Conservation (phyloP, 2,888 invertebrate species). For the Phyllotreta striolata region DNA sequence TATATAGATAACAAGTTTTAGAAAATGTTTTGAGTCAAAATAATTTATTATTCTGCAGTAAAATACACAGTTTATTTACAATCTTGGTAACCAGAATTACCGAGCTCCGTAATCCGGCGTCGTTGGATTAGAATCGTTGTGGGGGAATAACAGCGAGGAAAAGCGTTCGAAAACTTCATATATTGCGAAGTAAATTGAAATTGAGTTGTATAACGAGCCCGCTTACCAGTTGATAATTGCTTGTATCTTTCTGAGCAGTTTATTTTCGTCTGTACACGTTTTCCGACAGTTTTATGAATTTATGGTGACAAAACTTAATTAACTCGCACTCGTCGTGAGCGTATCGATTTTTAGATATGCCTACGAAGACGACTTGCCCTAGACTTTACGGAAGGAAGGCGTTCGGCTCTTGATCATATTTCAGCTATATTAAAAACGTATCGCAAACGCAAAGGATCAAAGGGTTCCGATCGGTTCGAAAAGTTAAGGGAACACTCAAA, state of each 20-base stretch:
- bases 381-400: constrained; percentile 11
- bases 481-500: not conserved
- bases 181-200: constrained; percentile 12
- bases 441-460: constrained; percentile 10
- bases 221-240: constrained; percentile 29
- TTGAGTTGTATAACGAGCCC: constrained; percentile 19
- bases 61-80: too few species aligned
- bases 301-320: constrained; percentile 32
- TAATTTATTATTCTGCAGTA: too few species aligned
- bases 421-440: constrained; percentile 11
- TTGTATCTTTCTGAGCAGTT: constrained; percentile 34
- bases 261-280: constrained; percentile 31
- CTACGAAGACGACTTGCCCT: not conserved
- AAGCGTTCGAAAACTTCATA: not conserved
- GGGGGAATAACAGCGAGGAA: too few species aligned
- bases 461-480: constrained; percentile 7
- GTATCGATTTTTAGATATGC: constrained; percentile 19
- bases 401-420: constrained; percentile 17
- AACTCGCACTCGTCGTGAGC: constrained; percentile 22
- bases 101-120: too few species aligned
- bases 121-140: too few species aligned
- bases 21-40: too few species aligned
- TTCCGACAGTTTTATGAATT: constrained; percentile 38
- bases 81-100: too few species aligned
- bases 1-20: too few species aligned